Evolutionary conservation across 1,140 invertebrate genomes (phyloP), one percentile per base, ranked within the genome.

Genomic region (Apocrypta bakeri): DNA sequence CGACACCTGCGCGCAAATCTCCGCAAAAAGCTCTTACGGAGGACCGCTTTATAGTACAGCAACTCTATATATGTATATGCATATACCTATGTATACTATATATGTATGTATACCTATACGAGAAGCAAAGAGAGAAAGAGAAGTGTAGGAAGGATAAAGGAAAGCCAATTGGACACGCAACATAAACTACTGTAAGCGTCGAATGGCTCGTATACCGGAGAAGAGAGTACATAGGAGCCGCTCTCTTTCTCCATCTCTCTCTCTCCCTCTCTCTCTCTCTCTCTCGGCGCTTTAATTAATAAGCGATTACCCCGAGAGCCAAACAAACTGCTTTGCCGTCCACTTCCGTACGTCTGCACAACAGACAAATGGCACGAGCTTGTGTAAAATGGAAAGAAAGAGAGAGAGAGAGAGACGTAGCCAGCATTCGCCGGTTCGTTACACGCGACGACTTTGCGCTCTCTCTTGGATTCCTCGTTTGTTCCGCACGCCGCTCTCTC

Each of bases 401-500:
- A n/a, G n/a, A n/a, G n/a, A n/a, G n/a, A n/a, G n/a, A n/a, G n/a
- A 61, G 25, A 29, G 14, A 24, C 21, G 29, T 63, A 40, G 37
- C 68, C 33, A 27, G 27, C 68, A 42, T 69, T 40, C 37, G 33
- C 24, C 33, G 75, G 63, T 69, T 79, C 37, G 76, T 79, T 79
- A 79, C 40, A 69, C 66, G 75, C n/a, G n/a, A 63, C 29, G 33
- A 40, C 33, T 4, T 9, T 3, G 14, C 29, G 29, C 17, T 48
- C 66, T 66, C 64, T 17, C 24, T 66, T 66, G 56, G 72, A 71
- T 76, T 76, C 64, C 80, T 82, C 80, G 73, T 82, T 82, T 82
- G 80, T 82, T 82, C 80, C 80, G 80, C 80, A 64, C 80, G 63
- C 40, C 66, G 1, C n/a, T 11, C 21, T 56, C 48, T 56, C 21